phyloP scores from a whole-genome alignment of 2,888 invertebrate genomes.

The Cheilosia variabilis region DNA sequence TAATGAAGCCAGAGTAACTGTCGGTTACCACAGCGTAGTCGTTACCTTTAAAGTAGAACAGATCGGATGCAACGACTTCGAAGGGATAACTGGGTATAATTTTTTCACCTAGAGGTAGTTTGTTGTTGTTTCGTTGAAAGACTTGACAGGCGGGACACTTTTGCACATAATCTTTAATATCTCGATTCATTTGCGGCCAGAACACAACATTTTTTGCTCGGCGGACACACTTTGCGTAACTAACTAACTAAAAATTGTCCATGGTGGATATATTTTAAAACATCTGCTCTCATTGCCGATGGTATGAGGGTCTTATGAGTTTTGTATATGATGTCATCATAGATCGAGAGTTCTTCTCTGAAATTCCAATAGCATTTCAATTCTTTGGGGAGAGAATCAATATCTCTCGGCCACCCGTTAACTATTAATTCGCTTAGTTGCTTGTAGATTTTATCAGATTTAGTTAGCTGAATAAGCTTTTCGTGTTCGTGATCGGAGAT shows the following conservation, averaged over 20 bases:
- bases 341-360: too few relatives aligned
- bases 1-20: conserved; percentile 30
- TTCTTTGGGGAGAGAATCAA: conserved; percentile 4
- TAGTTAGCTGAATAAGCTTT: conserved; percentile 11
- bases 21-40: conserved; percentile 23
- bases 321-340: conserved; percentile 30
- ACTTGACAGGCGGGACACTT: conserved; percentile 27
- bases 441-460: conserved; percentile 29
- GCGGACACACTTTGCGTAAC: conserved; percentile 35
- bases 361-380: conserved; percentile 29
- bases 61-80: conserved; percentile 38
- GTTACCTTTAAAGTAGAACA: conserved; percentile 27
- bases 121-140: conserved; percentile 24
- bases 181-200: conserved; percentile 34
- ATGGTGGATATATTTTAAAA: conserved; percentile 10
- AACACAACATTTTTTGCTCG: conserved; percentile 35
- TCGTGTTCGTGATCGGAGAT: conserved; percentile 19
- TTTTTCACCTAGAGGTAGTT: conserved; percentile 26
- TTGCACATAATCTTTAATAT: conserved; percentile 24
- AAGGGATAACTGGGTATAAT: conserved; percentile 27
- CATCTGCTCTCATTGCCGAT: conserved; percentile 15
- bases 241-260: too few relatives aligned
- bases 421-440: conserved; percentile 22
- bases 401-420: conserved; percentile 26
- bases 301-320: conserved; percentile 15